Evolutionary conservation across 92 coral and sea anemone genomes (phyloP).

Genomic region (Epizoanthus rinbou): DNA sequence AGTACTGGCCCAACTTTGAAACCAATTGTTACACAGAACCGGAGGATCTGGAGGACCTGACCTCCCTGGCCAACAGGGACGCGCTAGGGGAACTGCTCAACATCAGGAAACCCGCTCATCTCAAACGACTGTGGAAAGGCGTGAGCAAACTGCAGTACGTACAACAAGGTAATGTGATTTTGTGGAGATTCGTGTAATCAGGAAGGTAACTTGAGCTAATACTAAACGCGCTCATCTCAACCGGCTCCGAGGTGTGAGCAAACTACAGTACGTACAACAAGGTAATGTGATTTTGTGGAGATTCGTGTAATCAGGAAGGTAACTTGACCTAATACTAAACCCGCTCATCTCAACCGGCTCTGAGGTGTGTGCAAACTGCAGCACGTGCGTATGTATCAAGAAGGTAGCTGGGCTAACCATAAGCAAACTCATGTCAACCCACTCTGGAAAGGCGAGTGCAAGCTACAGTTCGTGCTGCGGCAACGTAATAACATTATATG

Average conservation of each 20-base stretch:
- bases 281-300: not conserved
- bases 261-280: conserved; percentile 33
- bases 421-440: no score
- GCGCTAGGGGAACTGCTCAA: conserved; percentile 25
- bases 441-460: no score
- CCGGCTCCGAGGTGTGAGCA: not conserved
- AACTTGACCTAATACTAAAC: not conserved
- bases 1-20: conserved; percentile 43
- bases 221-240: not conserved
- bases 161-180: conserved; percentile 9
- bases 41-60: conserved; percentile 35
- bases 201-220: not conserved
- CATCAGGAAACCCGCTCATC: conserved; percentile 41
- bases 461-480: no score
- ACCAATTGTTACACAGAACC: conserved; percentile 33
- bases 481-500: no score
- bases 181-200: no score
- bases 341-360: no score
- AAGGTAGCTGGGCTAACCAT: no score
- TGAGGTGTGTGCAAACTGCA: no score
- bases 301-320: not conserved
- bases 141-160: conserved; percentile 31
- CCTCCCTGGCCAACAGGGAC: conserved; percentile 24
- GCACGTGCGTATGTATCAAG: no score
- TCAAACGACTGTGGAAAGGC: conserved; percentile 41